Evolutionary conservation across 2,888 invertebrate genomes (phyloP), one percentile per base, ranked within the genome.

Genomic region (Lepidocyrtinus sp.): DNA sequence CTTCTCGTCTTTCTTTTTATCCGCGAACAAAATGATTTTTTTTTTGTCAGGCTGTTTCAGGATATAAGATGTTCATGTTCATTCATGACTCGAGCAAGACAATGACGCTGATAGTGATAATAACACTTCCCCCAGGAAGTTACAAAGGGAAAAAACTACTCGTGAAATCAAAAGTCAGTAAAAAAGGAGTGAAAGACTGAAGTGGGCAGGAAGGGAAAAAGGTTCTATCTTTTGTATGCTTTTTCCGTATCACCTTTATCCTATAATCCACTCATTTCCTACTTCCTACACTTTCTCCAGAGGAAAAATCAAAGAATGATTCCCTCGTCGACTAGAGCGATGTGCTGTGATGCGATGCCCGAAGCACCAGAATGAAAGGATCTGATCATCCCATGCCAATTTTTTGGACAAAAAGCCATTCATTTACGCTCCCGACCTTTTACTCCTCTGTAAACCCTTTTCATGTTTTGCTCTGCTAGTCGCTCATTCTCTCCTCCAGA

Each of bases 351-450:
- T 7, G 36, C 46, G 63, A 1, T 72, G 25, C 46, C 21, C 50
- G 24, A 63, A 50, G 63, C 25, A 19, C 61, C 36, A 19, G 36
- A 63, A 21, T 46, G 62, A 63, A 24, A 24, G 75, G 68, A 76
- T 76, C 76, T 68, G 72, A 81, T 81, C 70, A 77, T 77, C 71
- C 75, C 76, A 69, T 69, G 68, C 69, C 76, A 72, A 81, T 69
- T 81, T 36, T 36, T 81, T 76, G 73, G 69, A 77, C 73, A 73
- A 75, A 81, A 76, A 72, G 69, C 72, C 75, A 81, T 76, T 76
- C 73, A 77, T 81, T 81, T 75, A 64, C 81, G 12, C 36, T 21
- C 62, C 61, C 59, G 59, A 74, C 74, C 67, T 36, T 55, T 27
- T 73, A 50, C 21, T 59, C 25, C 22, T 25, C 25, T 5, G 24